These are phyloP conservation scores for Macaca nemestrina DNA, from an alignment of 2,113 vertebrate species.

Conservation along the genomic window DNA sequence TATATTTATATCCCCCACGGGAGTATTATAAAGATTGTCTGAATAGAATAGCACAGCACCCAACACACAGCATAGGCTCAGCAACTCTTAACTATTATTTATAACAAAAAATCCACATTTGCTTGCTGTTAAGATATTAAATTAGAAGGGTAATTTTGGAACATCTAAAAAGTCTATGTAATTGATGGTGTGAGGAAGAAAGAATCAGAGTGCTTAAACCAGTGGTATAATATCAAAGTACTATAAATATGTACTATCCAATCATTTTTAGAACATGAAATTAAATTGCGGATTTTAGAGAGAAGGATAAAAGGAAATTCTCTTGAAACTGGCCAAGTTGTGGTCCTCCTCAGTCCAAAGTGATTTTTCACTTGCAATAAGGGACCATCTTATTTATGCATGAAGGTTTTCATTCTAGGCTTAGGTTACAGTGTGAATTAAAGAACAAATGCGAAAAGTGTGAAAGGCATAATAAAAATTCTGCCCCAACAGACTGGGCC, in stretches of 20 bases:
- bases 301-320: not conserved
- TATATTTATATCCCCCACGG: not conserved
- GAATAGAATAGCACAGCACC: not conserved
- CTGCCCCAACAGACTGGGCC: not conserved
- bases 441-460: not conserved
- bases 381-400: not conserved
- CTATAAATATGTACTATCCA: not conserved
- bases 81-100: not conserved
- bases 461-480: not conserved
- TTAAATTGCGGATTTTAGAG: not conserved
- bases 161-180: not conserved
- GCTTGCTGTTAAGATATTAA: not conserved
- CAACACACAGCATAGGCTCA: not conserved
- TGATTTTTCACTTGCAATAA: not conserved
- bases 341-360: not conserved
- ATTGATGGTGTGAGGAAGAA: not conserved
- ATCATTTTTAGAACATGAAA: constrained; percentile 8
- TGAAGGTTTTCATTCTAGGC: not conserved
- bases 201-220: not conserved
- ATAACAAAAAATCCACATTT: not conserved
- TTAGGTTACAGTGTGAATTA: not conserved
- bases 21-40: not conserved
- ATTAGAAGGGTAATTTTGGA: constrained; percentile 9
- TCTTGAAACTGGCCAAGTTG: not conserved
- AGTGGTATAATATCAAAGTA: not conserved